A percentile compares a stretch with the other conserved stretches of the same genome.
phyloP scores from a whole-genome alignment of 2,888 invertebrate genomes.

The Pimpla rufipes region DNA sequence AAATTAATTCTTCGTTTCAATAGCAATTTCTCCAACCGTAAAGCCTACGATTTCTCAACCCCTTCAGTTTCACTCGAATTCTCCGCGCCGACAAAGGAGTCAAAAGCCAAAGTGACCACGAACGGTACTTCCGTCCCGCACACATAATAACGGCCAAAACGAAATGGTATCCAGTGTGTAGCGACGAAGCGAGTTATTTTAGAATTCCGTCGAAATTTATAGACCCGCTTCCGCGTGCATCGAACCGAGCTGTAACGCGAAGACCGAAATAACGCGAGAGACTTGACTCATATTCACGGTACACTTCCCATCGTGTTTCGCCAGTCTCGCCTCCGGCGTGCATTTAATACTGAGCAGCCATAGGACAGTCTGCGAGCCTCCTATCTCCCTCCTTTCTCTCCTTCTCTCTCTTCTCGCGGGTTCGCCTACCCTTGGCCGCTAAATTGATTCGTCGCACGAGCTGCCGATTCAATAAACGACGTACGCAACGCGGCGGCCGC shows the following conservation, averaged over 20 bases:
- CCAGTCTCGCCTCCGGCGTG: slow-evolving; percentile 40
- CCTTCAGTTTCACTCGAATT: too few relatives aligned
- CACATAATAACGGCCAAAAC: slow-evolving; percentile 51
- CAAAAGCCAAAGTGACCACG: too few relatives aligned
- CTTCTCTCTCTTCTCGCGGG: slow-evolving; percentile 2
- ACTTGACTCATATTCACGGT: slow-evolving; percentile 1
- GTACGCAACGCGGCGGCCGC: not conserved
- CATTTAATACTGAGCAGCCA: slow-evolving; percentile 65
- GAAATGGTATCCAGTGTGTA: slow-evolving; percentile 34
- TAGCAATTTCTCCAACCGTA: too few relatives aligned
- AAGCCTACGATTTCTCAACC: too few relatives aligned
- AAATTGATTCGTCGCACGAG: slow-evolving; percentile 32
- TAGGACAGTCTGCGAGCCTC: not conserved
- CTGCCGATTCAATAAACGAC: slow-evolving; percentile 13
- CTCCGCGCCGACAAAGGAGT: too few relatives aligned
- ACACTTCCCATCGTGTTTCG: slow-evolving; percentile 3
- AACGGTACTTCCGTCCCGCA: not conserved
- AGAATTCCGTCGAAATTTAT: slow-evolving; percentile 39
- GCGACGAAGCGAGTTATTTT: slow-evolving; percentile 24
- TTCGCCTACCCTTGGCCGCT: slow-evolving; percentile 41
- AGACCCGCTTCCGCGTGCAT: slow-evolving; percentile 38
- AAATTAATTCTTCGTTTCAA: too few relatives aligned
- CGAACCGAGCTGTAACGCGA: slow-evolving; percentile 4
- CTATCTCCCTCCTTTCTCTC: not conserved
- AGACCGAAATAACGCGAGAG: slow-evolving; percentile 31